Percentiles rank a stretch among this genome's conserved stretches.
Conservation (phyloP, 2,888 invertebrate species). For the Hyalella azteca region DNA sequence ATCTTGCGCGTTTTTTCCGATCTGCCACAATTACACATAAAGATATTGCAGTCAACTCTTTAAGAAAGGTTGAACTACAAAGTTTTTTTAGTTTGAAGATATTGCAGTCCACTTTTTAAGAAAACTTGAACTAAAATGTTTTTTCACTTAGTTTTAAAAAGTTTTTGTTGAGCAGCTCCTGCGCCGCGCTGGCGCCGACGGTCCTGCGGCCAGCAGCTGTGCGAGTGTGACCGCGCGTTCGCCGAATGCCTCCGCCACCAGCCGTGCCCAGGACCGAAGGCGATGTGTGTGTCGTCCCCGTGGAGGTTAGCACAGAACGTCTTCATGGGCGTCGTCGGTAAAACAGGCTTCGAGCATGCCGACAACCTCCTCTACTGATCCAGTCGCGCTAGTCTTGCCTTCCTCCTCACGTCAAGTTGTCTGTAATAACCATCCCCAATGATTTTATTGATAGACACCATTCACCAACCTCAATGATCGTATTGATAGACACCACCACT, state of each 20-base stretch:
- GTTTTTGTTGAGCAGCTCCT: background rate
- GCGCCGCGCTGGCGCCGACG: conserved; percentile 61
- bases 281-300: conserved; percentile 77
- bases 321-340: conserved; percentile 66
- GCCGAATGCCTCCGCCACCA: conserved; percentile 79
- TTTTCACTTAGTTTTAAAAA: too few relatives aligned
- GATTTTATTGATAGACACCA: too few relatives aligned
- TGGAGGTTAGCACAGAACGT: conserved; percentile 77
- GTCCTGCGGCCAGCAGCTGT: conserved; percentile 78
- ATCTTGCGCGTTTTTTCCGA: too few relatives aligned
- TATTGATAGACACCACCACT: too few relatives aligned
- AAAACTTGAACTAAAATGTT: too few relatives aligned
- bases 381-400: background rate
- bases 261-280: conserved; percentile 75
- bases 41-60: too few relatives aligned
- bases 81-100: too few relatives aligned
- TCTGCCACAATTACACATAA: too few relatives aligned
- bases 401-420: background rate
- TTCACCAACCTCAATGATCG: too few relatives aligned
- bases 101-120: too few relatives aligned
- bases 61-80: too few relatives aligned
- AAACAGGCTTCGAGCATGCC: conserved; percentile 41
- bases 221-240: conserved; percentile 81
- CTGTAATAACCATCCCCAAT: too few relatives aligned
- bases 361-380: conserved; percentile 10